Evolutionary conservation across 1,140 invertebrate species (phyloP), one percentile per base, ranked within the genome.

Genomic region (Drosophila repletoides): DNA sequence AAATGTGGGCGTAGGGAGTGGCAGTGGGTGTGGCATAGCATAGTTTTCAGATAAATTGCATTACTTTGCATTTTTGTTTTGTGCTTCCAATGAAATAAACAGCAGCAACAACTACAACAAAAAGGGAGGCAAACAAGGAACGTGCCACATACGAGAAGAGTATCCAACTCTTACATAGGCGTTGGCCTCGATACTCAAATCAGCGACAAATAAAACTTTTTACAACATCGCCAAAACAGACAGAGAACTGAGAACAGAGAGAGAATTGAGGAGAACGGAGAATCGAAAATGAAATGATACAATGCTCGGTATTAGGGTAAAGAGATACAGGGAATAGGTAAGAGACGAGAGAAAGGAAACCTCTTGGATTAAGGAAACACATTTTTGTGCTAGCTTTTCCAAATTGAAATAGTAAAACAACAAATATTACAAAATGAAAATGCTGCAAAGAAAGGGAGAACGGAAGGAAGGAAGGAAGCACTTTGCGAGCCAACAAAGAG

Each of bases 1-100:
- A n/a, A n/a, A n/a, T 21, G 15, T 21, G 15, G 38, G 36, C 10
- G 26, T 17, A 2, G 14, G 24, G 24, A 17, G 38, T 28, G 9
- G 31, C 5, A 40, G 55, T 26, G 55, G 55, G 46, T 31, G 69
- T 40, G 48, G 55, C 56, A 41, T 55, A 72, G 70, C 60, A 74
- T 74, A 74, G 71, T 74, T 74, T 74, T 74, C 71, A 74, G 61
- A 74, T 74, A 74, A 74, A 74, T 74, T 74, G 71, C 60, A 74
- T 74, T 74, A 71, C 71, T 74, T 74, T 65, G 67, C 67, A 74
- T 74, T 74, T 59, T 70, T 73, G 70, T 70, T 73, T 65, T 70
- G 59, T 49, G 52, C 52, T 70, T 72, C 68, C 64, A 72, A 67
- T 70, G 51, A 56, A 69, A 69, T 64, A 72, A 72, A 72, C 65